These are phyloP conservation scores for Erythrocercus mccallii DNA, from an alignment of 2,113 vertebrate genomes.

Conservation along the genomic window DNA sequence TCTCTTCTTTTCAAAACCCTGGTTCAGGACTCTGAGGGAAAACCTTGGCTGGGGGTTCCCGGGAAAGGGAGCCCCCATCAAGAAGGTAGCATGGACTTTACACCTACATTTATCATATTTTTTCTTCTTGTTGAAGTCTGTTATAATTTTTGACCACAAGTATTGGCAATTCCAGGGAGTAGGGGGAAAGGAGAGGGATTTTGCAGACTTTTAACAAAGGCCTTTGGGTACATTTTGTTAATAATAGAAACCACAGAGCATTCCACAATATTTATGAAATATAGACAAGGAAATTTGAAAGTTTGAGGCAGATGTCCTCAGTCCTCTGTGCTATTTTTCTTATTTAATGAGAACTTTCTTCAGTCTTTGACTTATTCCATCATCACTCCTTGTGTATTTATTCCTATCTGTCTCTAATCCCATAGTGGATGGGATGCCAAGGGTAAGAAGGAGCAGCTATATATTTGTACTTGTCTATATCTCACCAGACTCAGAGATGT, in stretches of 20 bases:
- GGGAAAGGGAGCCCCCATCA: no score
- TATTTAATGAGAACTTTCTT: background rate
- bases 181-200: fast-evolving
- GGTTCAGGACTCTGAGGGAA: no score
- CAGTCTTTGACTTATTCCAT: background rate
- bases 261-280: background rate
- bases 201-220: background rate
- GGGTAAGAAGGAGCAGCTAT: background rate
- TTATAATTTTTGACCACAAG: background rate
- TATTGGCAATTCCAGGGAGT: background rate
- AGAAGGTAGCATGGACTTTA: background rate
- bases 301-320: background rate
- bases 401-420: background rate
- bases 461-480: background rate
- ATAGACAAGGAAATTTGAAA: background rate
- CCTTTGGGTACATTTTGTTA: background rate
- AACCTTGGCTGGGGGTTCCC: no score
- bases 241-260: background rate
- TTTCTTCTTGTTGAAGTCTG: background rate
- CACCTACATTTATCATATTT: background rate
- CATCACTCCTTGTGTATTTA: background rate
- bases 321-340: background rate
- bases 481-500: background rate
- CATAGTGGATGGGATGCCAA: background rate
- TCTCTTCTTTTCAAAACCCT: no score